These are phyloP conservation scores for Acrossocheilus fasciatus DNA, from an alignment of 2,797 vertebrate genomes.

Conservation along the genomic window DNA sequence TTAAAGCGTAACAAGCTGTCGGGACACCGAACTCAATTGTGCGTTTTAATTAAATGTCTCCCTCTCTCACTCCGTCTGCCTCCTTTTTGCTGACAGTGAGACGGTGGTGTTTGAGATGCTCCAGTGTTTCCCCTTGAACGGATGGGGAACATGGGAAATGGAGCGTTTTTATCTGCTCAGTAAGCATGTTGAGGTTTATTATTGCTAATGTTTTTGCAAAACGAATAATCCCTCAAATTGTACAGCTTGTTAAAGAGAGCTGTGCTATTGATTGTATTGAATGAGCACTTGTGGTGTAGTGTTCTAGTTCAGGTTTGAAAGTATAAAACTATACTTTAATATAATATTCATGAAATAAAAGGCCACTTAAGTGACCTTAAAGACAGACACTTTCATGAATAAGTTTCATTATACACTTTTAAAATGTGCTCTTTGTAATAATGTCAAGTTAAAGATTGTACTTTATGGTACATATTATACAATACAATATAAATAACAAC, in stretches of 20 bases:
- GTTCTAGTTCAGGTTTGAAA: neutral
- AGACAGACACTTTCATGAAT: neutral
- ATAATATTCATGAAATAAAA: neutral
- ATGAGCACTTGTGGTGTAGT: neutral
- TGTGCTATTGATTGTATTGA: neutral
- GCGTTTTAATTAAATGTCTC: slow-evolving; percentile 71
- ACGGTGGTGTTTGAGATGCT: slow-evolving; percentile 13
- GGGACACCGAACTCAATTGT: slow-evolving; percentile 66
- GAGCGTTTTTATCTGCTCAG: neutral
- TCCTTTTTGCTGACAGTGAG: slow-evolving; percentile 24
- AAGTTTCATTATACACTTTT: neutral
- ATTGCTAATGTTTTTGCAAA: no score
- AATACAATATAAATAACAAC: no score
- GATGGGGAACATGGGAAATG: neutral
- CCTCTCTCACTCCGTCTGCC: slow-evolving; percentile 5
- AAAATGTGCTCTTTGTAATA: neutral
- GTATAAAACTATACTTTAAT: neutral
- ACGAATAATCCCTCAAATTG: neutral
- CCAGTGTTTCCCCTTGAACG: slow-evolving; percentile 10
- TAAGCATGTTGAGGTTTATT: neutral
- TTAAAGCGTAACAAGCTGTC: slow-evolving; percentile 75
- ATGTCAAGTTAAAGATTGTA: neutral
- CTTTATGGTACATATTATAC: no score
- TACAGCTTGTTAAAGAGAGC: neutral
- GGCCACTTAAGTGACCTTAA: neutral